Conservation (phyloP, 2,113 vertebrate species). For the Panurus biarmicus region DNA sequence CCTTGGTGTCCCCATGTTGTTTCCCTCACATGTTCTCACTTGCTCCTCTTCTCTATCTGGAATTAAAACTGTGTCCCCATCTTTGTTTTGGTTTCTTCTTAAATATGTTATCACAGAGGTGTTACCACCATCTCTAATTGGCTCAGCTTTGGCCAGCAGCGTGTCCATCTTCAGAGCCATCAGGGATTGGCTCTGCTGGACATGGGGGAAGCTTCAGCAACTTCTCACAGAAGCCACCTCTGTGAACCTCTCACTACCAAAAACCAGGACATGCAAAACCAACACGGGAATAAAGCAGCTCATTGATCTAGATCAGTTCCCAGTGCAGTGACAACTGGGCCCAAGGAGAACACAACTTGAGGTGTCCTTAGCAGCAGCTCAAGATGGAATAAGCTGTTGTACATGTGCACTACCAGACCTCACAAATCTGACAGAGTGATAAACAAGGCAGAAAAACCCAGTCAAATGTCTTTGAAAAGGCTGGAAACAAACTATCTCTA, state of each 20-base stretch:
- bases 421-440: neutral
- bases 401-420: neutral
- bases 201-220: neutral
- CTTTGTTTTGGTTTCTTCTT: neutral
- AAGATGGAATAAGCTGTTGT: neutral
- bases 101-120: neutral
- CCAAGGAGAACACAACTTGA: accelerated
- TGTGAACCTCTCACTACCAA: neutral
- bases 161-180: neutral
- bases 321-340: accelerated
- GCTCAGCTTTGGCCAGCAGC: neutral
- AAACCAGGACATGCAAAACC: neutral
- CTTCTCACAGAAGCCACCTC: neutral
- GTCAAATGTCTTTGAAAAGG: neutral
- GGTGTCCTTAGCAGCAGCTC: neutral
- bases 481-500: neutral
- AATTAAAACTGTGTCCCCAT: accelerated
- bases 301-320: neutral
- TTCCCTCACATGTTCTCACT: neutral
- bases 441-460: neutral
- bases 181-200: neutral
- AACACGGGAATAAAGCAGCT: neutral
- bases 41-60: neutral
- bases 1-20: neutral
- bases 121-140: accelerated